Percentiles rank a stretch among this genome's conserved stretches.
Conservation (phyloP, 1,140 invertebrate genomes). For the Lepidurus couesii region DNA sequence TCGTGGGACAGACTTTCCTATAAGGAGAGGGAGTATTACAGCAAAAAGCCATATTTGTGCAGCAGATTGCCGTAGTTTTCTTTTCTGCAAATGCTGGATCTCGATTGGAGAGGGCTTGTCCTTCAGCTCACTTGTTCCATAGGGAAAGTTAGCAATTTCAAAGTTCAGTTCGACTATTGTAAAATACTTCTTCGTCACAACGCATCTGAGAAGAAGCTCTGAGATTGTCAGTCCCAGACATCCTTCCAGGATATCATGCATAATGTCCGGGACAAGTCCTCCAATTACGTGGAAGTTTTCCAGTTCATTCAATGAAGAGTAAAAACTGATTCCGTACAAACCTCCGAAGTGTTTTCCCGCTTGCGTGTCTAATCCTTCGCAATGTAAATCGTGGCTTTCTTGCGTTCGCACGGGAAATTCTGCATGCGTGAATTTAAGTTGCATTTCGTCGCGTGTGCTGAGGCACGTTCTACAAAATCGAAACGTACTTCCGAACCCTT, state of each 20-base stretch:
- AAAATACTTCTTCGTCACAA: constrained; percentile 22
- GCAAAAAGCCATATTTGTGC: constrained; percentile 27
- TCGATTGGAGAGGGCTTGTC: constrained; percentile 32
- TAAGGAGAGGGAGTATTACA: constrained; percentile 12
- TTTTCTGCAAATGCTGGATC: constrained; percentile 10
- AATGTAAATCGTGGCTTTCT: background rate
- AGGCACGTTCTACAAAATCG: background rate
- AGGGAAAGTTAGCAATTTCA: constrained; percentile 19
- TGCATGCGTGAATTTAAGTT: background rate
- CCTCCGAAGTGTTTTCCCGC: background rate
- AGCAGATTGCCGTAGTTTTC: constrained; percentile 26
- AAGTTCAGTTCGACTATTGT: constrained; percentile 18
- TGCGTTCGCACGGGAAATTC: background rate
- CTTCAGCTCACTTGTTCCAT: constrained; percentile 24
- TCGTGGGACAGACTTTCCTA: background rate
- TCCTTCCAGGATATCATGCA: constrained; percentile 30
- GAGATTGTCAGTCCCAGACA: constrained; percentile 1
- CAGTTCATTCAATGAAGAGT: constrained; percentile 31
- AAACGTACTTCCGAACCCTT: background rate
- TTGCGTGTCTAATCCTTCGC: background rate
- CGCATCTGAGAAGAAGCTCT: constrained; percentile 9
- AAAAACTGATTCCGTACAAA: background rate
- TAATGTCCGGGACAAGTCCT: constrained; percentile 13
- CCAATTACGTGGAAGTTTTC: constrained; percentile 21
- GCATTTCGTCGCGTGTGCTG: background rate